Base-by-base conservation (phyloP, 2,113 vertebrate species). In the Arenaria interpres region DNA sequence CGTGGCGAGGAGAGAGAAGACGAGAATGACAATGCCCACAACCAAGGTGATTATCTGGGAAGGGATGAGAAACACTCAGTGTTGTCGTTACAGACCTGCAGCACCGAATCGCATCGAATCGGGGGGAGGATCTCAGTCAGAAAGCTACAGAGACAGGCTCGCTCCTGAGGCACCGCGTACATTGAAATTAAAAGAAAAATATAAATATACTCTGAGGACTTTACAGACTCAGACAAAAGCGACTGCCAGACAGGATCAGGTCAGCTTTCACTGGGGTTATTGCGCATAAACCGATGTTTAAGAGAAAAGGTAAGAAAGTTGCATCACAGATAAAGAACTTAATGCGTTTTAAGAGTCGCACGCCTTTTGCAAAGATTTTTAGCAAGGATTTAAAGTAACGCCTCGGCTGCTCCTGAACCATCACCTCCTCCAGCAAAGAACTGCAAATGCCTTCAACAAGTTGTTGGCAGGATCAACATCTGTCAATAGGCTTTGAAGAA, bases 31-130 rank as follows among this genome's bases (percentile, higher is more conserved):
- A 2, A 99, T 75, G 9, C 99, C 99, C 62, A 99, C 98, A 0
- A 98, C 97, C 80, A 99, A 96, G 5, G 99, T 99, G 97, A 99
- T 69, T 59, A 99, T 98, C 99, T 99, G 85, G 43, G 48, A 62
- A 66, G 53, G 25, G 45, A 37, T 6, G 45, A 59, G n/a, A 86
- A 69, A 77, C 17, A 59, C 43, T 68, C 7, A 82, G 72, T 20
- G 5, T 3, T 5, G 39, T 8, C 7, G 41, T 51, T 35, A 57
- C 32, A 53, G 39, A 33, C 9, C 72, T 4, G 75, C 66, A 69
- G 51, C 54, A 45, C 15, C 53, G 66, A n/a, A 30, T 9, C 15
- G 27, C 15, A 5, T 4, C 4, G 0, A 45, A 43, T 0, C 2
- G 35, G 17, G 7, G 18, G 1, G 17, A 5, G 35, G 17, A 5